Conservation (phyloP, 1,140 invertebrate species). For the Drosophila willistoni region DNA sequence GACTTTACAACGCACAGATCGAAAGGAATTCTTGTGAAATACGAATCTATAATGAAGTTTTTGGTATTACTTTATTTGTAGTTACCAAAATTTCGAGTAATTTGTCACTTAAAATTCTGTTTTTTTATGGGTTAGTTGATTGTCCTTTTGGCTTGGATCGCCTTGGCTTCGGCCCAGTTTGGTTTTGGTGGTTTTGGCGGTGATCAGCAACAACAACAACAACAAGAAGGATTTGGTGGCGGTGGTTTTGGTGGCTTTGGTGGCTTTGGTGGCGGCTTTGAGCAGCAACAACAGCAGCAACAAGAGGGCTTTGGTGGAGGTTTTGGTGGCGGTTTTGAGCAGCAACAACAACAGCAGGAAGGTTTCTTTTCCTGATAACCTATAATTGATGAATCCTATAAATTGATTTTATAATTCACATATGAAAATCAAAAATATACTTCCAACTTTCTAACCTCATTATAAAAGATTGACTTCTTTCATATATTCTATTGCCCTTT, state of each 20-base stretch:
- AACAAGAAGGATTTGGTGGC: background rate
- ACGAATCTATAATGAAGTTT: background rate
- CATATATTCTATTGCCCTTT: too few species aligned
- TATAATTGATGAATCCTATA: too few species aligned
- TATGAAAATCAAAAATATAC: too few species aligned
- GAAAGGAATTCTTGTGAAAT: background rate
- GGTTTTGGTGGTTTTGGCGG: conserved; percentile 1
- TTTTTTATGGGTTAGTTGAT: background rate
- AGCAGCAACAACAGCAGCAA: background rate
- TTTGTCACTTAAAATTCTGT: background rate
- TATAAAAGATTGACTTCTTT: too few species aligned
- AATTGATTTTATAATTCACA: too few species aligned
- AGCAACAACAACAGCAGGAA: conserved; percentile 3
- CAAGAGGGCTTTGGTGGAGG: background rate
- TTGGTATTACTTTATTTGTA: background rate
- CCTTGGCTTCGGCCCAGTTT: background rate
- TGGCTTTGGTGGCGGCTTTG: background rate
- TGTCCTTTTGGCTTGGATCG: background rate
- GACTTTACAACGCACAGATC: background rate
- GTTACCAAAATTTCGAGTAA: background rate
- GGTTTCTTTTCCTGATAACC: background rate
- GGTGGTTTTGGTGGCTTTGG: background rate
- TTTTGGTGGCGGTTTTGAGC: background rate
- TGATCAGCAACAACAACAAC: background rate
- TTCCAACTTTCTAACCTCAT: too few species aligned